These are phyloP conservation scores for Drepanosiphum platanoidis DNA, from an alignment of 2,888 invertebrate genomes.

Conservation along the genomic window DNA sequence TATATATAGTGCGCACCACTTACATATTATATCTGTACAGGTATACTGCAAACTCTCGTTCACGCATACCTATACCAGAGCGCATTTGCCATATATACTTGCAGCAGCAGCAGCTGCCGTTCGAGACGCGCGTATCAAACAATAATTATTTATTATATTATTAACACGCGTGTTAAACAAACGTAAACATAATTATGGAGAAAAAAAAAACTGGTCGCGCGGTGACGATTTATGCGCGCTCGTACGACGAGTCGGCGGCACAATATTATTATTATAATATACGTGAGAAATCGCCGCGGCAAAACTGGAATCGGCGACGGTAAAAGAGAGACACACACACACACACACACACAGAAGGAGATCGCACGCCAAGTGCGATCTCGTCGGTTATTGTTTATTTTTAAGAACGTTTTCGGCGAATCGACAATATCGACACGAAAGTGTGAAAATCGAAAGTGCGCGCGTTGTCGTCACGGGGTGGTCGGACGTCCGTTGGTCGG, in stretches of 20 bases:
- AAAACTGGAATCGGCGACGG: conserved; percentile 23
- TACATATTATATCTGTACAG: background rate
- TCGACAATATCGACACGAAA: background rate
- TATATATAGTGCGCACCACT: background rate
- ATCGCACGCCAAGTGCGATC: too few relatives aligned
- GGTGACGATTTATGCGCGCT: conserved; percentile 21
- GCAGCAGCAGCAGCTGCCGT: too few relatives aligned
- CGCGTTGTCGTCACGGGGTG: too few relatives aligned
- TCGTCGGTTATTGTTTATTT: too few relatives aligned
- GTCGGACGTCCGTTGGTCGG: too few relatives aligned
- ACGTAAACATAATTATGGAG: conserved; percentile 44
- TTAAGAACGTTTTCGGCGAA: background rate
- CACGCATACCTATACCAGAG: background rate
- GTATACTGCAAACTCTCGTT: background rate
- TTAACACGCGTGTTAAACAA: conserved; percentile 55
- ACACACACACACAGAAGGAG: background rate
- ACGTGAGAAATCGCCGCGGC: background rate
- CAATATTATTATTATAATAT: conserved; percentile 24
- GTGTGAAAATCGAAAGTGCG: background rate
- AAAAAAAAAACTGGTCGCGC: conserved; percentile 40
- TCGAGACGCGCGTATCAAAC: background rate
- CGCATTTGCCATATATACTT: too few relatives aligned
- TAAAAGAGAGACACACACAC: background rate
- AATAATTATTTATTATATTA: conserved; percentile 50
- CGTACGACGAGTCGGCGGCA: conserved; percentile 17